Evolutionary conservation across 2,113 vertebrate species (phyloP).

Genomic region (Grammomys surdaster): DNA sequence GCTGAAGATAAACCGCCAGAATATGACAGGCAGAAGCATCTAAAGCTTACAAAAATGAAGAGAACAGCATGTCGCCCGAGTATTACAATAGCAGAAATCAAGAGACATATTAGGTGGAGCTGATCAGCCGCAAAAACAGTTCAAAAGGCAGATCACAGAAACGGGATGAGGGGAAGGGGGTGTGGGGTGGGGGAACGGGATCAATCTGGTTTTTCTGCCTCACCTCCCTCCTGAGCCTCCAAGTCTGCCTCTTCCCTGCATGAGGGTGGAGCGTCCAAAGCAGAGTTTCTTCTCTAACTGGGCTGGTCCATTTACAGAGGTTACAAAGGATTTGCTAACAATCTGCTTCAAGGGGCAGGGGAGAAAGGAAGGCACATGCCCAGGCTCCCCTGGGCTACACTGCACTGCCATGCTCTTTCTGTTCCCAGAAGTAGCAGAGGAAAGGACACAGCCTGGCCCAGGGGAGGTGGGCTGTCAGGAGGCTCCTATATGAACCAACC

Average conservation of each 20-base stretch:
- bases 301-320: conserved; percentile 74
- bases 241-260: conserved; percentile 71
- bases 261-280: conserved; percentile 60
- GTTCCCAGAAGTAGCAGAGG: neutral
- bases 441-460: neutral
- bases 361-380: conserved; percentile 29
- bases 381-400: neutral
- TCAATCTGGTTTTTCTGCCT: conserved; percentile 85
- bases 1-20: conserved; percentile 92
- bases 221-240: conserved; percentile 78
- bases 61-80: conserved; percentile 91
- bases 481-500: neutral
- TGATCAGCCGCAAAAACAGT: conserved; percentile 94
- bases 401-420: neutral
- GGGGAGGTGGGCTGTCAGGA: neutral
- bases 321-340: conserved; percentile 74
- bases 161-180: conserved; percentile 84
- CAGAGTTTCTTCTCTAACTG: conserved; percentile 71
- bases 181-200: conserved; percentile 51
- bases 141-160: conserved; percentile 93
- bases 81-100: conserved; percentile 93
- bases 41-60: conserved; percentile 91
- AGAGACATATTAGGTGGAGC: conserved; percentile 93
- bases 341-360: conserved; percentile 58
- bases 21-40: conserved; percentile 93